Base-by-base conservation (phyloP, 2,113 vertebrate species). In the Otus sunia region DNA sequence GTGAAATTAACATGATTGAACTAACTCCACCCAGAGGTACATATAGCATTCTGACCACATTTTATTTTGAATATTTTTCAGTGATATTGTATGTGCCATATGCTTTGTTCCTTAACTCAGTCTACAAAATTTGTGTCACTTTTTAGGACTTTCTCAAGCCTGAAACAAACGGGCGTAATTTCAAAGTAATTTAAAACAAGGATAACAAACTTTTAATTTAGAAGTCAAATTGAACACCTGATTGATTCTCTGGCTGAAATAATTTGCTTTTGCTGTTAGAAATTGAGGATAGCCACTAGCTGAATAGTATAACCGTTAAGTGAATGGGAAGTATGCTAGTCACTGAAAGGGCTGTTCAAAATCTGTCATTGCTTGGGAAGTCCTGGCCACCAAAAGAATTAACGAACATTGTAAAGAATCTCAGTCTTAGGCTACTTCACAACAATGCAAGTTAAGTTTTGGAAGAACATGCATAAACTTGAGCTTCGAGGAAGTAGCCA, bases 1-100 rank as follows among this genome's bases (percentile, higher is more conserved):
- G 99, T 99, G 99, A 99, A 99, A 99, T 99, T 98, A 99, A 99
- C 98, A 98, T 97, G 98, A 99, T 99, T 97, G 99, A 99, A 98
- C 98, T 99, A 96, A 99, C 99, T 85, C 99, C 99, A 98, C 99
- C 99, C 94, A 98, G 99, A 99, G 99, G 99, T 99, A 98, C 92
- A 91, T 87, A 82, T 96, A 85, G 89, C 68, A 88, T 95, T 90
- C 90, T 93, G 60, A 86, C 84, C 60, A 84, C 80, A 37, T 96
- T 94, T 74, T 95, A 29, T 83, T 94, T 58, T 86, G 25, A 86
- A 50, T 88, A 86, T 94, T 96, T 86, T 78, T 60, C 86, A 87
- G 73, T 94, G 76, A 89, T 96, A 76, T 87, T 97, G 59, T 94
- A 53, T 90, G 79, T 95, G 78, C 93, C 82, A 63, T 84, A 43